A percentile compares a stretch with the other conserved stretches of the same genome.
Conservation (phyloP, 2,797 vertebrate genomes). For the Lophotriccus pileatus region DNA sequence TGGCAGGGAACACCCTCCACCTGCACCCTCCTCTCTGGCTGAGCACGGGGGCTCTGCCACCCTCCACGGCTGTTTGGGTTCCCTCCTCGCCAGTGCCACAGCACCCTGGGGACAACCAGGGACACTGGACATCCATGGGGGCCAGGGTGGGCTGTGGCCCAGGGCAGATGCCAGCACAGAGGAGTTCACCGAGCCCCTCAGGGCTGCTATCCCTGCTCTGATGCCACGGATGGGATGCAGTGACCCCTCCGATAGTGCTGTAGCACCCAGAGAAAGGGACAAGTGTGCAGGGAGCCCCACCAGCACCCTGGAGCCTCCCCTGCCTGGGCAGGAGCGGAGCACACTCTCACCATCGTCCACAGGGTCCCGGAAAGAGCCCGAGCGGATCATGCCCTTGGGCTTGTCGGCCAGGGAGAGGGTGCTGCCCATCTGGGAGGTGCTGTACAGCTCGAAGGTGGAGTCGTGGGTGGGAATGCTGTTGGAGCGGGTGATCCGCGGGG, state of each 20-base stretch:
- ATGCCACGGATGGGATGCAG: accelerated
- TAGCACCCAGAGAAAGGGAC: neutral
- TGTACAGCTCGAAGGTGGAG: conserved; percentile 88
- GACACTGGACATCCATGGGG: neutral
- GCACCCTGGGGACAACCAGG: neutral
- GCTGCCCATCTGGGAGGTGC: conserved; percentile 89
- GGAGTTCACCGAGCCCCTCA: neutral
- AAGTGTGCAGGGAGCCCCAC: neutral
- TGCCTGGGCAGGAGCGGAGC: neutral
- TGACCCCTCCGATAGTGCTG: neutral
- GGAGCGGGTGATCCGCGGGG: conserved; percentile 93
- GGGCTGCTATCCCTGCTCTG: neutral
- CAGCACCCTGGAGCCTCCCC: neutral
- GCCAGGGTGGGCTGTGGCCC: neutral
- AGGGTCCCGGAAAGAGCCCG: conserved; percentile 92
- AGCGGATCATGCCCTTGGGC: conserved; percentile 96
- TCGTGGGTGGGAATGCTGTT: conserved; percentile 98
- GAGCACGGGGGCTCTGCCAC: neutral
- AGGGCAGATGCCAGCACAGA: neutral
- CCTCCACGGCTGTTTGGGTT: neutral
- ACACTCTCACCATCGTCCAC: conserved; percentile 87
- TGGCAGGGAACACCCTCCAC: neutral
- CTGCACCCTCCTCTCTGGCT: neutral
- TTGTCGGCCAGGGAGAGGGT: conserved; percentile 91
- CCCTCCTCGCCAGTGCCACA: neutral